Evolutionary conservation across 2,113 vertebrate species (phyloP).

Genomic region (Arothron firmamentum): DNA sequence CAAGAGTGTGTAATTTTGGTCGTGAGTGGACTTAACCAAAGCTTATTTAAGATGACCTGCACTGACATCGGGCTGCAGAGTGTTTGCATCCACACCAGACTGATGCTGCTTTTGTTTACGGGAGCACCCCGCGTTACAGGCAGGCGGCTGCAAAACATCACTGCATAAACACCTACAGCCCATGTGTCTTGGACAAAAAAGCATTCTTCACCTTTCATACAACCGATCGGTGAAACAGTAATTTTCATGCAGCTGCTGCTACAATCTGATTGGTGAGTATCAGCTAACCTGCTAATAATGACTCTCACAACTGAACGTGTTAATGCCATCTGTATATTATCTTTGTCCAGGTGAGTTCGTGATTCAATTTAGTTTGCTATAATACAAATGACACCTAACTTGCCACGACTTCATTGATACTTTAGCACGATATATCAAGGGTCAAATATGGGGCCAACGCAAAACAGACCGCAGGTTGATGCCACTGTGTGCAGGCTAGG

Average conservation of each 20-base stretch:
- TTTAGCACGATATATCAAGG: background rate
- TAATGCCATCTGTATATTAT: background rate
- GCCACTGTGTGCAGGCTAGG: conserved; percentile 19
- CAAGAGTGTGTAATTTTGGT: too few species aligned
- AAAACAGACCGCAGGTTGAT: background rate
- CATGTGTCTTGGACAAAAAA: background rate
- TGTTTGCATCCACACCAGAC: background rate
- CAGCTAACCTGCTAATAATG: background rate
- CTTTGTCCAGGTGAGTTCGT: too few species aligned
- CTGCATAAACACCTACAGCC: too few species aligned
- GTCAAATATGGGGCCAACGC: background rate
- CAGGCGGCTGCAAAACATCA: background rate
- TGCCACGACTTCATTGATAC: too few species aligned
- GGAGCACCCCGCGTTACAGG: background rate
- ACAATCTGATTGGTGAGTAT: background rate
- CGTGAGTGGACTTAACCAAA: too few species aligned
- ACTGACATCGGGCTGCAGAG: background rate
- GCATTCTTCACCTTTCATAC: background rate
- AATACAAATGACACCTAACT: background rate
- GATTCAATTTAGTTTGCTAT: background rate
- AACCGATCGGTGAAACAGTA: background rate
- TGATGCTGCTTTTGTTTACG: background rate
- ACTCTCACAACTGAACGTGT: background rate
- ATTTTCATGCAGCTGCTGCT: background rate
- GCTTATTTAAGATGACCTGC: too few species aligned